Percentiles rank a stretch among this genome's conserved stretches.
These are phyloP conservation scores for Aythya baeri DNA, from an alignment of 2,113 vertebrate genomes.

Conservation along the genomic window DNA sequence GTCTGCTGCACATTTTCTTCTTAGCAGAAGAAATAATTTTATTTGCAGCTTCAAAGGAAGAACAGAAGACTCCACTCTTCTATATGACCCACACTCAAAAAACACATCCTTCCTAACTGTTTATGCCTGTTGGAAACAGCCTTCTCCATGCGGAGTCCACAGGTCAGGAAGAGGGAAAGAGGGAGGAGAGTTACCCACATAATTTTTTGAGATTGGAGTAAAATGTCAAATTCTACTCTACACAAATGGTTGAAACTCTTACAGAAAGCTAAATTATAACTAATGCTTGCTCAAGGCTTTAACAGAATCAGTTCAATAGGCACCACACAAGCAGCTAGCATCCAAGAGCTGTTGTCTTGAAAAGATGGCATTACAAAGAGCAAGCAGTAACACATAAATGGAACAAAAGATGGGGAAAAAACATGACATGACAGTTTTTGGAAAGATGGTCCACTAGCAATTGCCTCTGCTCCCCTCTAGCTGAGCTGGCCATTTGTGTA, in stretches of 20 bases:
- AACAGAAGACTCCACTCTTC: conserved; percentile 26
- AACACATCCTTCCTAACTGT: conserved; percentile 28
- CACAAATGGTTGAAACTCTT: neutral
- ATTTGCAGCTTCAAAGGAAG: conserved; percentile 31
- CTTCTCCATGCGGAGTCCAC: neutral
- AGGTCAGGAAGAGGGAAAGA: neutral
- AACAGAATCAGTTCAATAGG: neutral
- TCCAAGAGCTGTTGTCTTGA: neutral
- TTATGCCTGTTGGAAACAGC: neutral
- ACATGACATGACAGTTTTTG: neutral
- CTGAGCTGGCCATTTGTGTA: neutral
- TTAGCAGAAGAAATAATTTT: neutral
- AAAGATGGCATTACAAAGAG: neutral
- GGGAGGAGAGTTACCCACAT: neutral
- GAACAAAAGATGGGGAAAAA: neutral
- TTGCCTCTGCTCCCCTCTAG: neutral
- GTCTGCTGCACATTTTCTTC: neutral
- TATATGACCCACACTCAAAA: conserved; percentile 9
- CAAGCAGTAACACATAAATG: neutral
- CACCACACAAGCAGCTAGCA: neutral
- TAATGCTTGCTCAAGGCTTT: neutral
- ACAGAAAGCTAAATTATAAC: neutral
- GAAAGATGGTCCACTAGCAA: neutral
- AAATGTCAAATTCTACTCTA: neutral
- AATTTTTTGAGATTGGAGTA: neutral